These are phyloP conservation scores for Columbina picui DNA, from an alignment of 2,113 vertebrate species.

Conservation along the genomic window DNA sequence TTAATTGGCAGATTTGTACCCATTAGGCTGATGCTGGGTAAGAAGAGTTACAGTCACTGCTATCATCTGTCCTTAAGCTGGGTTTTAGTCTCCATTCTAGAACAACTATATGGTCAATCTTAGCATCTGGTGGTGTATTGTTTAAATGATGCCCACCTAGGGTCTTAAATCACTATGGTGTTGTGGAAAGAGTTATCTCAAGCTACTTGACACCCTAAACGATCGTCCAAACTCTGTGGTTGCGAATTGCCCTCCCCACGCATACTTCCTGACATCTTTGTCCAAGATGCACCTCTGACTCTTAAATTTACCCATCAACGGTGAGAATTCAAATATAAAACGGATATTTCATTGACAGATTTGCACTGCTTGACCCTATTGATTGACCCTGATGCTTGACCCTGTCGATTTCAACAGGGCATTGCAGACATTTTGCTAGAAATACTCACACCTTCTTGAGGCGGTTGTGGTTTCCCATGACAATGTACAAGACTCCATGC, in stretches of 20 bases:
- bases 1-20: constrained; percentile 38
- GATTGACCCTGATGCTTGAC: background rate
- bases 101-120: too few species aligned
- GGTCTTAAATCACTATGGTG: too few species aligned
- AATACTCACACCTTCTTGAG: background rate
- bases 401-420: background rate
- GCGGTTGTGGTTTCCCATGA: background rate
- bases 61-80: background rate
- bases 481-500: fast-evolving
- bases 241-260: background rate
- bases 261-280: background rate
- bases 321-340: background rate
- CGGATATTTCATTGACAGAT: background rate
- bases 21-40: background rate
- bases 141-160: too few species aligned
- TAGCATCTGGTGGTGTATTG: too few species aligned
- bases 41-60: background rate
- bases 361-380: background rate
- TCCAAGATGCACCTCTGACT: background rate
- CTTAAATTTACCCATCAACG: background rate
- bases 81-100: background rate
- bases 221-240: too few species aligned
- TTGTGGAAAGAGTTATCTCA: too few species aligned
- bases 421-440: background rate
- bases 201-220: too few species aligned